phyloP scores from a whole-genome alignment of 2,797 vertebrate species.

The Danio aesculapii region DNA sequence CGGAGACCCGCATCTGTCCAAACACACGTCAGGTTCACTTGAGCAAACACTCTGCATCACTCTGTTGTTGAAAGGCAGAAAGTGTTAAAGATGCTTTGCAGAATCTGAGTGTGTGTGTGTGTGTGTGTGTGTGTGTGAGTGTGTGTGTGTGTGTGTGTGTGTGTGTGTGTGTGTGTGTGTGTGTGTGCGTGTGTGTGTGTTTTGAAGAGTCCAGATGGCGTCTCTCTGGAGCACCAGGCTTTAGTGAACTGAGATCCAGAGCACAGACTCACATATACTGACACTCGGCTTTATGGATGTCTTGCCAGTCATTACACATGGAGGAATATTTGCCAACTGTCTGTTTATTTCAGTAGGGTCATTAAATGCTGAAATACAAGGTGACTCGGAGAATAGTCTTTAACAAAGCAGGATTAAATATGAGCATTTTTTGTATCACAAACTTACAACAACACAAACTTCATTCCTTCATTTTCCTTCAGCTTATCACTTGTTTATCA shows the following conservation, averaged over 20 bases:
- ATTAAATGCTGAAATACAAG: constrained; percentile 11
- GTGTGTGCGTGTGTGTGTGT: too few relatives aligned
- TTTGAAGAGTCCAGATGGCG: constrained; percentile 12
- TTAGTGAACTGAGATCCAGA: background rate
- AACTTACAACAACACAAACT: too few relatives aligned
- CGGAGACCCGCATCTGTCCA: background rate
- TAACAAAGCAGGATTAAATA: background rate
- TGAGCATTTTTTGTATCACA: background rate
- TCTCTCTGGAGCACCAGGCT: background rate
- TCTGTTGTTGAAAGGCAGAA: background rate
- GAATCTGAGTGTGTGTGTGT: background rate
- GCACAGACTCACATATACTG: background rate
- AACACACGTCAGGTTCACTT: background rate
- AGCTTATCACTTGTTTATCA: too few relatives aligned
- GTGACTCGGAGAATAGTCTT: background rate
- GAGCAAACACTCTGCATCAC: background rate
- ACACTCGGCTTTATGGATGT: background rate
- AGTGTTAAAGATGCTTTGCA: background rate
- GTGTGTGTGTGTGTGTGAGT: too few relatives aligned
- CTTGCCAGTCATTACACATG: background rate
- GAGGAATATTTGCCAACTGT: background rate
- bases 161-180: too few relatives aligned
- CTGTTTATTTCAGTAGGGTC: background rate
- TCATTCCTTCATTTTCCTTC: too few relatives aligned
- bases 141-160: too few relatives aligned